Percentiles rank a stretch among this genome's conserved stretches.
These are phyloP conservation scores for Andrena cerasifolii DNA, from an alignment of 1,140 invertebrate species.

Conservation along the genomic window DNA sequence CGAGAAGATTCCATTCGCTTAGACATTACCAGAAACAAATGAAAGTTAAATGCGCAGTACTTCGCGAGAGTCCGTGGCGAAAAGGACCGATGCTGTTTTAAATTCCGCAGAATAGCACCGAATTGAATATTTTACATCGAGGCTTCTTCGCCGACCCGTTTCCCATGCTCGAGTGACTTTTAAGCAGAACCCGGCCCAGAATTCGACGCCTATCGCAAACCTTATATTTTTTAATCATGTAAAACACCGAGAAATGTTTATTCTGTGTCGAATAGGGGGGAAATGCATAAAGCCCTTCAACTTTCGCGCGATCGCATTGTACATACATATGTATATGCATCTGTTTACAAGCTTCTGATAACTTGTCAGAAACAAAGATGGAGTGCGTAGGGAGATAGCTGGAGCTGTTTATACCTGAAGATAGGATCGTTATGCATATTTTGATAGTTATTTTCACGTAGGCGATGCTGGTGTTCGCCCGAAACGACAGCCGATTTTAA, in stretches of 20 bases:
- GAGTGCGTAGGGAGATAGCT: slow-evolving; percentile 30
- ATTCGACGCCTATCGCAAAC: too few species aligned
- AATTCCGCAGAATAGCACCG: not conserved
- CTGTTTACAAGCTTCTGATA: slow-evolving; percentile 25
- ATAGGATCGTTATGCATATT: slow-evolving; percentile 18
- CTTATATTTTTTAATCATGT: too few species aligned
- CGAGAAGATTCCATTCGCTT: too few species aligned
- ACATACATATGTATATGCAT: slow-evolving; percentile 16
- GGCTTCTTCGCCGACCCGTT: too few species aligned
- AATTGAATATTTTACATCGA: too few species aligned
- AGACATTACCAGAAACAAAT: slow-evolving; percentile 9
- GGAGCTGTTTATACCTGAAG: slow-evolving; percentile 6
- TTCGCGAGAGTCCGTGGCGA: not conserved
- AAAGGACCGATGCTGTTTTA: not conserved
- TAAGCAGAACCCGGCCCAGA: too few species aligned
- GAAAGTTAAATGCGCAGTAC: slow-evolving; percentile 4
- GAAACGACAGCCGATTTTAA: not conserved
- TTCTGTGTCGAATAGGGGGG: too few species aligned
- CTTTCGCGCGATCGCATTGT: not conserved
- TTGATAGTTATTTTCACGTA: slow-evolving; percentile 6
- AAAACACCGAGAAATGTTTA: too few species aligned
- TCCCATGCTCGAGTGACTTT: too few species aligned
- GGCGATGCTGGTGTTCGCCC: not conserved
- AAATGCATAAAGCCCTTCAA: not conserved
- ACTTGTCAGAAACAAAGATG: slow-evolving; percentile 29